A percentile compares a stretch with the other conserved stretches of the same genome.
Evolutionary conservation across 1,140 invertebrate genomes (phyloP).

Genomic region (Hyles vespertilio): DNA sequence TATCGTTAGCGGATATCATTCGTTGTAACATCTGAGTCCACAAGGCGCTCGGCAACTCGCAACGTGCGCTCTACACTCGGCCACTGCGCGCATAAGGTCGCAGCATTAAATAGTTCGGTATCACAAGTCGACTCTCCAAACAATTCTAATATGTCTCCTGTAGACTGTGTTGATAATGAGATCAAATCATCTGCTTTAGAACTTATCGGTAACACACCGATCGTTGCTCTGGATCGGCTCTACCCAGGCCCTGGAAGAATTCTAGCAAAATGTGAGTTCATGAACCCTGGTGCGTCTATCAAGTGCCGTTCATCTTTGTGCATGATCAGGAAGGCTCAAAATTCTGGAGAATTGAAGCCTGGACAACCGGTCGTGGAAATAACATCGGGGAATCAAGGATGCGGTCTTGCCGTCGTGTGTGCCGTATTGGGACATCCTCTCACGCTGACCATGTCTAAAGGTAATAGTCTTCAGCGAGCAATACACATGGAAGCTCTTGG

Average conservation of each 20-base stretch:
- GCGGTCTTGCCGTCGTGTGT: constrained; percentile 60
- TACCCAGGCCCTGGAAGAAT: constrained; percentile 55
- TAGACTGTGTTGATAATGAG: constrained; percentile 26
- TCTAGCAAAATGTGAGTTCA: constrained; percentile 62
- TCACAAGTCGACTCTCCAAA: no score
- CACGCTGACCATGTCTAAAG: constrained; percentile 58
- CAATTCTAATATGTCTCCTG: no score
- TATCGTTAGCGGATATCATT: no score
- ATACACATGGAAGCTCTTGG: constrained; percentile 66
- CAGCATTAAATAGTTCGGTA: no score
- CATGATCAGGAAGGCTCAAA: constrained; percentile 50
- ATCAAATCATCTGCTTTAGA: constrained; percentile 60
- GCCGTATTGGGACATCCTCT: constrained; percentile 57
- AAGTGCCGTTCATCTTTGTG: constrained; percentile 58
- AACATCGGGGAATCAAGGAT: constrained; percentile 64
- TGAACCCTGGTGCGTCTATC: constrained; percentile 65
- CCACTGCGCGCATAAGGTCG: no score
- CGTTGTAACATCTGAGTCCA: no score
- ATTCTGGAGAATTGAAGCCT: constrained; percentile 46
- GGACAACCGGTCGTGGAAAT: constrained; percentile 53
- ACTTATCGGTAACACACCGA: constrained; percentile 59
- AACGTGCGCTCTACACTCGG: no score
- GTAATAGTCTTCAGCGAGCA: constrained; percentile 59
- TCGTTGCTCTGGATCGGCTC: constrained; percentile 55
- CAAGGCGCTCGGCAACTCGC: no score